Evolutionary conservation across 2,888 invertebrate species (phyloP), one percentile per base, ranked within the genome.

Genomic region (Scaptomyza tumidula): DNA sequence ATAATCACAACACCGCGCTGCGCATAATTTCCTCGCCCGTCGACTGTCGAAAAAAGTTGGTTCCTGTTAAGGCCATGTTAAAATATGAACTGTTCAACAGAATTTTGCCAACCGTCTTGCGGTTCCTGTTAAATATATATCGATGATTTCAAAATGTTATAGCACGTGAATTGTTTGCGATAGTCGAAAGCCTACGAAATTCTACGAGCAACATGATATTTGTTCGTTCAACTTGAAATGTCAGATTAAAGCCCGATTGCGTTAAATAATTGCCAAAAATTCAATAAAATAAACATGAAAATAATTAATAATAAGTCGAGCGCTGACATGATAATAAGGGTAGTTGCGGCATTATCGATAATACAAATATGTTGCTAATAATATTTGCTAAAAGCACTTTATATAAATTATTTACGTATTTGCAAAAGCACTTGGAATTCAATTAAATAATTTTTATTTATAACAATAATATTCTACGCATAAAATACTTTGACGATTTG

Each of bases 1-100:
- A 85, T 62, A 73, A 65, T 55, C 82, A 82, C 75, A 78, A 78
- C 73, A 78, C 73, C 80, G 65, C 78, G 73, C 71, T 78, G 78
- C 87, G 87, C 87, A 81, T 87, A 81, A 81, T 81, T 78, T 75
- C 67, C 63, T 78, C 64, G 75, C 65, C 64, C 63, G 75, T 69
- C 65, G 63, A 60, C 62, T 55, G 66, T 45, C 55, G 62, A 63
- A 50, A 77, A 77, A 61, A 54, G 46, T 57, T 72, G 19, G 41
- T 37, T 54, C 57, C 68, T 71, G 71, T 73, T 66, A 73, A 50
- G 9, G 27, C 65, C 43, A 54, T 72, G 67, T 72, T 46, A 71
- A 58, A 1, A 9, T 14, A 37, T 46, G 33, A 35, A 33, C 27
- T 24, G 19, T 13, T 37, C 43, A 46, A 53, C 43, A 56, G 35